Evolutionary conservation across 2,888 invertebrate species (phyloP).

Genomic region (Graphium colonna): DNA sequence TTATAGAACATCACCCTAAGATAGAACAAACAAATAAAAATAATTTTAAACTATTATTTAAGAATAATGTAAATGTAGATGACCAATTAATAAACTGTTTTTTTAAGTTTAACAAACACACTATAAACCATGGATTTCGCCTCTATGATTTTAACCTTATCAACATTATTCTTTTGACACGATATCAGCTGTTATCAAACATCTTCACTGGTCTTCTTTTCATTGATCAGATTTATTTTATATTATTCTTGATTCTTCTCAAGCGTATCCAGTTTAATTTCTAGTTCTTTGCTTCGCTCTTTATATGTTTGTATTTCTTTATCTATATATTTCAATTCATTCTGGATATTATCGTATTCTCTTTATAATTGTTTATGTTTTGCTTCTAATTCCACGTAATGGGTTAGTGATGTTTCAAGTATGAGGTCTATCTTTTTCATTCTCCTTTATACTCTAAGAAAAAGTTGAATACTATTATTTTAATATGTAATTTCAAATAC

Average conservation of each 20-base stretch:
- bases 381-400: conserved; percentile 73
- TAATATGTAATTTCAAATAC: too few relatives aligned
- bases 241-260: conserved; percentile 49
- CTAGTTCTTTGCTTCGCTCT: conserved; percentile 54
- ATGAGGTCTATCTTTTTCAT: conserved; percentile 77
- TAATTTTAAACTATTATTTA: too few relatives aligned
- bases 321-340: conserved; percentile 54
- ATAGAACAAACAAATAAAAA: too few relatives aligned
- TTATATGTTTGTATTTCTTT: conserved; percentile 68
- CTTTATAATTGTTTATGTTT: conserved; percentile 51
- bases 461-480: too few relatives aligned
- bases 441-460: conserved; percentile 61
- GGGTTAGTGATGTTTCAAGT: conserved; percentile 70
- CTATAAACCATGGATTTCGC: conserved; percentile 66
- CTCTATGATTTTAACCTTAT: conserved; percentile 54
- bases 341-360: conserved; percentile 43
- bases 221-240: conserved; percentile 55
- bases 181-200: conserved; percentile 47
- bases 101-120: too few relatives aligned
- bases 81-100: too few relatives aligned
- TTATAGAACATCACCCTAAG: too few relatives aligned
- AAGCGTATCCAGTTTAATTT: conserved; percentile 44
- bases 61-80: too few relatives aligned
- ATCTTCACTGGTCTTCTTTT: conserved; percentile 56
- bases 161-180: conserved; percentile 54